Evolutionary conservation across 2,888 invertebrate species (phyloP), one percentile per base, ranked within the genome.

Genomic region (Lamellibrachia satsuma): DNA sequence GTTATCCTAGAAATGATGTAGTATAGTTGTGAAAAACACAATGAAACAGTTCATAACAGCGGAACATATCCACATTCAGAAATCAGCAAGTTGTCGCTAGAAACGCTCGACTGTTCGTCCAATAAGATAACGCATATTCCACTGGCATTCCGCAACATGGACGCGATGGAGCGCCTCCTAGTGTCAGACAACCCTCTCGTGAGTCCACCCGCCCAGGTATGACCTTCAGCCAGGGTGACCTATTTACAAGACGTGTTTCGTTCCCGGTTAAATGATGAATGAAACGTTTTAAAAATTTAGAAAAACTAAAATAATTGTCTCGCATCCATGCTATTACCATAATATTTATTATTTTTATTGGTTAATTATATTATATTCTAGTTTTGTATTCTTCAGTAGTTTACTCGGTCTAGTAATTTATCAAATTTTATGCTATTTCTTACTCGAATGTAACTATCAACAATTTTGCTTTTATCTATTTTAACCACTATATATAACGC

Each of bases 201-300:
- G 94, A 98, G 98, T 95, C 99, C 99, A 94, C 99, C 99, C 94
- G 98, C 98, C 94, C 98, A 98, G 97, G 98, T 99, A 97, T 98
- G 98, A 97, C 11, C n/a, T 91, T 91, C 52, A 75, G 22, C 15
- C 75, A 11, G 75, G 15, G 15, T 75, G n/a, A 9, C 55, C 75
- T 75, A 15, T 75, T 75, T 6, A 22, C 15, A 22, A 22, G 22
- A 6, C n/a, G 15, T 75, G 15, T 15, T 75, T 22, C 6, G n/a
- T 3, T 75, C 3, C 22, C n/a, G 75, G 3, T 2, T 15, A 1
- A 22, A 15, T 75, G 9, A 9, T 75, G 15, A 75, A 22, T 75
- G 75, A 22, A 75, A 75, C 22, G 15, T 75, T 75, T 22, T 39
- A 39, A 39, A 39, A 39, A 39, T 39, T 39, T 1, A 39, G 39